These are phyloP conservation scores for Zosterops japonicus DNA, from an alignment of 2,113 vertebrate species.

Conservation along the genomic window DNA sequence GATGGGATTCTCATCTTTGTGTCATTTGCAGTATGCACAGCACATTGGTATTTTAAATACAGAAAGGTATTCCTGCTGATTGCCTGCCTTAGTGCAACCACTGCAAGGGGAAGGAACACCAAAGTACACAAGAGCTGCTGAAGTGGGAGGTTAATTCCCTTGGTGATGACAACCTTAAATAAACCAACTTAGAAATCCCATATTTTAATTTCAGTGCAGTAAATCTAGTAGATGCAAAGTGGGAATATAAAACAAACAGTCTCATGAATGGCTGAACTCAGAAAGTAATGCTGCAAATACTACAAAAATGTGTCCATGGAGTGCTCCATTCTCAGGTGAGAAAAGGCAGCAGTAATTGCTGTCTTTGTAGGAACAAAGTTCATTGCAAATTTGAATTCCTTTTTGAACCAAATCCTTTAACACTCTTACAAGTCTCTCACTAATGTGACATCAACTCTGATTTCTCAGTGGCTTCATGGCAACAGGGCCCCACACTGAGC, in stretches of 20 bases:
- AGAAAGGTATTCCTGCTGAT: background rate
- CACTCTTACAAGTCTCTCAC: background rate
- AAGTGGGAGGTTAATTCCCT: background rate
- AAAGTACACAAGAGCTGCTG: background rate
- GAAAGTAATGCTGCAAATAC: background rate
- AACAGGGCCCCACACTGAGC: background rate
- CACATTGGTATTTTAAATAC: background rate
- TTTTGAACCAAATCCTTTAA: background rate
- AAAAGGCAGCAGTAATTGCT: background rate
- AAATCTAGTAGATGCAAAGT: background rate
- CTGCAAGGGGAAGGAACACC: background rate
- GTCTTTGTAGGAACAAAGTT: background rate
- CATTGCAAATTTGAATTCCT: background rate
- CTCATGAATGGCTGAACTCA: background rate
- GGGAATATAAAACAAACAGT: background rate
- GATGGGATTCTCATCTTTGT: background rate
- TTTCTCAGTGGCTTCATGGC: background rate
- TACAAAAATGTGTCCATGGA: background rate
- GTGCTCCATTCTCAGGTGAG: background rate
- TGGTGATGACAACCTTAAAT: background rate
- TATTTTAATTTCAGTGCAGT: background rate
- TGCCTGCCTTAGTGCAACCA: background rate
- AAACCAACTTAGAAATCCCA: background rate
- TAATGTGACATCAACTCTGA: background rate
- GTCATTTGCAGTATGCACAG: background rate